Evolutionary conservation across 2,113 vertebrate genomes (phyloP).

Genomic region (Bos indicus): DNA sequence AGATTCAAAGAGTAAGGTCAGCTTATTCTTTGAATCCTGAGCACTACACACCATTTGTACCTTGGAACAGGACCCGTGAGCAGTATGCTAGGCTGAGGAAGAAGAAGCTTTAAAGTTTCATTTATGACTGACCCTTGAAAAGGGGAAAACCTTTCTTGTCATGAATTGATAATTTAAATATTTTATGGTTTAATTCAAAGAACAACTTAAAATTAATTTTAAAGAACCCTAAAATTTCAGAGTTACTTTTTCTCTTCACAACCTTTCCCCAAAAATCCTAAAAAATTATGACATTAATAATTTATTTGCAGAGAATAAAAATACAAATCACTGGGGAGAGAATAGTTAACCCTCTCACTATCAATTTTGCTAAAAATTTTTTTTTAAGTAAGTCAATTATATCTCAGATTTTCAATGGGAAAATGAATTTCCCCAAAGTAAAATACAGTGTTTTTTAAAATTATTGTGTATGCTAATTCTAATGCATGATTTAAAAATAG

Average conservation of each 20-base stretch:
- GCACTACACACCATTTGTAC: fast-evolving
- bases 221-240: background rate
- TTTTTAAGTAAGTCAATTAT: background rate
- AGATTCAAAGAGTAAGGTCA: background rate
- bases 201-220: background rate
- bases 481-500: background rate
- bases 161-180: background rate
- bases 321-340: background rate
- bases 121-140: background rate
- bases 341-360: background rate
- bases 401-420: background rate
- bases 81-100: background rate
- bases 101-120: background rate
- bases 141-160: background rate
- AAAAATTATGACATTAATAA: background rate
- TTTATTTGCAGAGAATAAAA: background rate
- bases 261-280: background rate
- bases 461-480: background rate
- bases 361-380: background rate
- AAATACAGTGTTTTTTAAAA: background rate
- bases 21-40: background rate
- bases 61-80: background rate
- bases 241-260: background rate
- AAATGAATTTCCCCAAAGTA: background rate
- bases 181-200: background rate